Evolutionary conservation across 1,140 invertebrate genomes (phyloP).

Genomic region (Drosophila santomea): DNA sequence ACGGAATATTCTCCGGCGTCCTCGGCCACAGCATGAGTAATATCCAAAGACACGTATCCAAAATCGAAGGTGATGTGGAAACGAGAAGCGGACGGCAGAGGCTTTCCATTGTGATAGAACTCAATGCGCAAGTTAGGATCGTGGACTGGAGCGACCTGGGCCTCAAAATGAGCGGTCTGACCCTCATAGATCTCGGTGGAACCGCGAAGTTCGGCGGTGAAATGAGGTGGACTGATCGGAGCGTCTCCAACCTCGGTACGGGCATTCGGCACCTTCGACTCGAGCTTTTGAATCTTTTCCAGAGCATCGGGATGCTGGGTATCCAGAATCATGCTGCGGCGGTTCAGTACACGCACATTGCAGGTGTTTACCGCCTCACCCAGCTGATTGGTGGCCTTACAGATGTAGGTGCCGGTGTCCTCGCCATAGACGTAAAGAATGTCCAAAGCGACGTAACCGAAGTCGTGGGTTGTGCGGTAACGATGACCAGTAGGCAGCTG

Average conservation of each 20-base stretch:
- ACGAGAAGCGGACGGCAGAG: slow-evolving; percentile 92
- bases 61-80: slow-evolving; percentile 98
- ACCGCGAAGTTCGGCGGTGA: slow-evolving; percentile 92
- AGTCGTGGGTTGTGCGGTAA: slow-evolving; percentile 96
- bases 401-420: slow-evolving; percentile 97
- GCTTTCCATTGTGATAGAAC: slow-evolving; percentile 96
- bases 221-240: slow-evolving; percentile 91
- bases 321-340: slow-evolving; percentile 93
- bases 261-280: slow-evolving; percentile 91
- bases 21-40: slow-evolving; percentile 94
- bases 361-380: slow-evolving; percentile 97
- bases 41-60: slow-evolving; percentile 97
- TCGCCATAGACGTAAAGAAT: slow-evolving; percentile 97
- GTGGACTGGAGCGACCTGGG: slow-evolving; percentile 95
- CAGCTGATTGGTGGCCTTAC: slow-evolving; percentile 95
- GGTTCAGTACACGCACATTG: slow-evolving; percentile 92
- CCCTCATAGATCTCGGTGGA: slow-evolving; percentile 94
- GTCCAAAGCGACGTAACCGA: slow-evolving; percentile 97
- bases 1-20: slow-evolving; percentile 98
- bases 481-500: slow-evolving; percentile 92
- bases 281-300: slow-evolving; percentile 95
- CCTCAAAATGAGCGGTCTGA: slow-evolving; percentile 95
- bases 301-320: slow-evolving; percentile 96
- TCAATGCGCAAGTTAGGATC: slow-evolving; percentile 96
- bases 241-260: slow-evolving; percentile 93